These are phyloP conservation scores for Notamacropus eugenii DNA, from an alignment of 2,797 vertebrate species.

Conservation along the genomic window DNA sequence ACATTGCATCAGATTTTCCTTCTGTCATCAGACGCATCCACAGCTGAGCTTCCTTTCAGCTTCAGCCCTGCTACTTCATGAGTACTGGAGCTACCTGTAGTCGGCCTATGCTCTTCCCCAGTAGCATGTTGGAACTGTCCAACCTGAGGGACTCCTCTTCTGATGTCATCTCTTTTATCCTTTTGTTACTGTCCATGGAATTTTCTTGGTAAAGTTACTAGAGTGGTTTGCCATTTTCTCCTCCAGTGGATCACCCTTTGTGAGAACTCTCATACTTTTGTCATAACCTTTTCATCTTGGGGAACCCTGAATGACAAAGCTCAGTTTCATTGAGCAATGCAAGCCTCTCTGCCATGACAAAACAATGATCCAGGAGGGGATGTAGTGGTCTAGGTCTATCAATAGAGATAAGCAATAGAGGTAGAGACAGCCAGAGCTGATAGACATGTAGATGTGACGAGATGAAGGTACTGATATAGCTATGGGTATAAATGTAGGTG, in stretches of 20 bases:
- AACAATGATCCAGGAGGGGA: neutral
- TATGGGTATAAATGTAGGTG: neutral
- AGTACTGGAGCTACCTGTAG: neutral
- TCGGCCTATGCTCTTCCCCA: neutral
- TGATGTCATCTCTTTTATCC: neutral
- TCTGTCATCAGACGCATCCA: neutral
- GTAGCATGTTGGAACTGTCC: neutral
- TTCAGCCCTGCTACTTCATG: neutral
- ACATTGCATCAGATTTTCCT: neutral
- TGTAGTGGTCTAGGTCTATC: neutral
- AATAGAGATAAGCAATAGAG: neutral
- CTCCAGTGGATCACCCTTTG: neutral
- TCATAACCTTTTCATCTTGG: neutral
- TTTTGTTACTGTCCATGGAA: neutral
- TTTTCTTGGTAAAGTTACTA: neutral
- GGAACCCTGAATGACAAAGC: neutral
- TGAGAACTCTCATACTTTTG: neutral
- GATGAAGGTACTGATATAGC: neutral
- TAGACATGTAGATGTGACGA: neutral
- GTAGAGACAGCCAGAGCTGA: neutral
- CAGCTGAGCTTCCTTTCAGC: neutral
- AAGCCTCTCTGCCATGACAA: neutral
- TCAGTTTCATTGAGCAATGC: neutral
- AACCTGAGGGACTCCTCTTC: neutral
- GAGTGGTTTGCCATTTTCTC: neutral